A percentile compares a stretch with the other conserved stretches of the same genome.
phyloP scores from a whole-genome alignment of 2,113 vertebrate species.

The Hypocryptadius cinnamomeus region DNA sequence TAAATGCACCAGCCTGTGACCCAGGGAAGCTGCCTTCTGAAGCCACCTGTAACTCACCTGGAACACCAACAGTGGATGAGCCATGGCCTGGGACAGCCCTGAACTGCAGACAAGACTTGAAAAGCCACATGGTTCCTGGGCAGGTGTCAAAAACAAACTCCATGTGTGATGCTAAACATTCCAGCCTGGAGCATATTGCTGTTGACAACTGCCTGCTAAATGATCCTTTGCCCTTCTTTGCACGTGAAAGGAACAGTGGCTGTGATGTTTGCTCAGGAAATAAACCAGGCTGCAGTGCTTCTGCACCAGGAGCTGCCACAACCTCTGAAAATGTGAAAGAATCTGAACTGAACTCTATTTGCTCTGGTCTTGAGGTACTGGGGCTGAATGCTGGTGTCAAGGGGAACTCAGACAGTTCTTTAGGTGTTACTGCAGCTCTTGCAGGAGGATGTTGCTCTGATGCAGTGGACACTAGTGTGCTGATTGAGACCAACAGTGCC shows the following conservation, averaged over 20 bases:
- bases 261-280: not conserved
- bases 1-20: not conserved
- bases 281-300: not conserved
- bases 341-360: not conserved
- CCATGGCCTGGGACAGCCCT: not conserved
- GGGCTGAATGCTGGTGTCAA: conserved; percentile 50
- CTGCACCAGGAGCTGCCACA: not conserved
- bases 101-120: not conserved
- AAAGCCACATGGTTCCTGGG: not conserved
- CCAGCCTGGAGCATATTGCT: not conserved
- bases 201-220: not conserved
- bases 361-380: conserved; percentile 58
- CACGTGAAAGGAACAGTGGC: not conserved
- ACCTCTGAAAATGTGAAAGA: not conserved
- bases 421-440: conserved; percentile 51
- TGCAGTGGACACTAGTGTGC: not conserved
- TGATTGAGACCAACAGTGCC: not conserved
- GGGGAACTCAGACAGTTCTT: not conserved
- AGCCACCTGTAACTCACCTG: not conserved
- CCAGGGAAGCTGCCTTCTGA: not conserved
- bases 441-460: conserved; percentile 27
- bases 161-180: not conserved
- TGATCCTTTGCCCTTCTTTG: not conserved
- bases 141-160: not conserved
- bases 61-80: conserved; percentile 21